Conservation (phyloP, 2,113 vertebrate species). For the Pachypanchax playfairii region DNA sequence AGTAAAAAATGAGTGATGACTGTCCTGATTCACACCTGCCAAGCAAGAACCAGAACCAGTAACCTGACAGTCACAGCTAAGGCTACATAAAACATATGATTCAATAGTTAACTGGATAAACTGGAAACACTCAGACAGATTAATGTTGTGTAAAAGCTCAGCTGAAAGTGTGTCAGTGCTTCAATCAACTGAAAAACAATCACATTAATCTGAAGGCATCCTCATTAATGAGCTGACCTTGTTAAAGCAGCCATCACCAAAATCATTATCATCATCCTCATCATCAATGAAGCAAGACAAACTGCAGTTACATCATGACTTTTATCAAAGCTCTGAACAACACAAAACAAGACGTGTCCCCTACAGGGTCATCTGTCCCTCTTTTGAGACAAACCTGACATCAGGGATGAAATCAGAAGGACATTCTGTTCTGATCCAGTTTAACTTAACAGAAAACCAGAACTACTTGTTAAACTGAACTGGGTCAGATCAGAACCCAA, state of each 20-base stretch:
- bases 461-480: too few species aligned
- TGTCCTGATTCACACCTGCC: background rate
- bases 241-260: slow-evolving; percentile 34
- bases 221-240: slow-evolving; percentile 46
- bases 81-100: background rate
- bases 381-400: too few species aligned
- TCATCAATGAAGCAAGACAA: slow-evolving; percentile 24
- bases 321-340: background rate
- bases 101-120: background rate
- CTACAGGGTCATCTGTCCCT: too few species aligned
- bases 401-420: too few species aligned
- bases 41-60: background rate
- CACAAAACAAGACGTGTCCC: too few species aligned
- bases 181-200: slow-evolving; percentile 56
- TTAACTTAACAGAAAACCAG: too few species aligned
- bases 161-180: slow-evolving; percentile 59
- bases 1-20: background rate
- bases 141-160: slow-evolving; percentile 48
- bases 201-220: slow-evolving; percentile 55
- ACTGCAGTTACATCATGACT: background rate
- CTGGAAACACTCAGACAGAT: slow-evolving; percentile 34
- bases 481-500: too few species aligned
- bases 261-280: slow-evolving; percentile 17
- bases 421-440: too few species aligned
- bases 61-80: background rate